Evolutionary conservation across 2,888 invertebrate species (phyloP).

Genomic region (Drosophila picticornis): DNA sequence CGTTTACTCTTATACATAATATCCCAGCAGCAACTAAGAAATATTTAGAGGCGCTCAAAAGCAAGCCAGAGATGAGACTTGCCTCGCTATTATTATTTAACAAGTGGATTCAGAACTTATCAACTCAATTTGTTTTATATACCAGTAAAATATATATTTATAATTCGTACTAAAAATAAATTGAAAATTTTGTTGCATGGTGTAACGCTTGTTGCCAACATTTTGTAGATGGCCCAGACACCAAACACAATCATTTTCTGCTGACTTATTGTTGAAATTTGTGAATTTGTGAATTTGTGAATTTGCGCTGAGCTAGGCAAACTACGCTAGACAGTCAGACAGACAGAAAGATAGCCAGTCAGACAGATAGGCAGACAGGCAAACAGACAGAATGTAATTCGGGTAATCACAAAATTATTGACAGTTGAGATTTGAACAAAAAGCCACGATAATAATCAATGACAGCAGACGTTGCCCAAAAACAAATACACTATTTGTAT

Average conservation of each 20-base stretch:
- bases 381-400: constrained; percentile 44
- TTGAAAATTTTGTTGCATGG: constrained; percentile 18
- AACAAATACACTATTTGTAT: constrained; percentile 4
- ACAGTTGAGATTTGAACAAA: constrained; percentile 56
- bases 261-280: constrained; percentile 80
- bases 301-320: constrained; percentile 66
- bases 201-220: constrained; percentile 15
- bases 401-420: constrained; percentile 69
- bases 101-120: background rate
- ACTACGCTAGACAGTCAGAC: constrained; percentile 35
- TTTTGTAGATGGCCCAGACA: constrained; percentile 20
- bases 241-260: constrained; percentile 72
- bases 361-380: constrained; percentile 25
- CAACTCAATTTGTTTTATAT: background rate
- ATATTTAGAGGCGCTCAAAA: background rate
- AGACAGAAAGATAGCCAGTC: constrained; percentile 16
- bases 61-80: background rate
- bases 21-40: no score
- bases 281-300: constrained; percentile 77
- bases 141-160: background rate
- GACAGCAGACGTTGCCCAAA: constrained; percentile 45
- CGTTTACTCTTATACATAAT: background rate
- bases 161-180: background rate
- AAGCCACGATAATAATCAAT: constrained; percentile 50
- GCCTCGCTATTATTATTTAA: background rate